Conservation (phyloP, 2,888 invertebrate species). For the Ditula angustiorana region DNA sequence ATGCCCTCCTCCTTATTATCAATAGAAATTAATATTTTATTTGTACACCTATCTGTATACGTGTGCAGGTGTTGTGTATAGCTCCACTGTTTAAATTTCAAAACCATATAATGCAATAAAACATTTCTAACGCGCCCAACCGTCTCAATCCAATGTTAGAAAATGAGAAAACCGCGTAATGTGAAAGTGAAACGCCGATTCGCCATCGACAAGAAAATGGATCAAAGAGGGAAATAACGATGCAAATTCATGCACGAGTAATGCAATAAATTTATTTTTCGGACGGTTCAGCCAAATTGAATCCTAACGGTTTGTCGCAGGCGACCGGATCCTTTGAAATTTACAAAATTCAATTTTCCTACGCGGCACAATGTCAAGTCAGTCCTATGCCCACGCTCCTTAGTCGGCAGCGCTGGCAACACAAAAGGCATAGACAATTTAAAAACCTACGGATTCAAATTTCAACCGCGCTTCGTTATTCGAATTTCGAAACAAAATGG, state of each 20-base stretch:
- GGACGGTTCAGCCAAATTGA: constrained; percentile 73
- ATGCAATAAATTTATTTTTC: constrained; percentile 73
- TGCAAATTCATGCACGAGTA: constrained; percentile 66
- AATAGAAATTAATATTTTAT: too few relatives aligned
- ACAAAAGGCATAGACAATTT: constrained; percentile 30
- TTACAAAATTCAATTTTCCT: constrained; percentile 68
- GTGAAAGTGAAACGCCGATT: constrained; percentile 39
- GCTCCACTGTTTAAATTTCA: neutral
- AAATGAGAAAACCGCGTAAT: constrained; percentile 40
- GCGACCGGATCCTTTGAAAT: constrained; percentile 62
- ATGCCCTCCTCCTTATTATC: too few relatives aligned
- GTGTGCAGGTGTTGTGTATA: too few relatives aligned
- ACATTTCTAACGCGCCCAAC: constrained; percentile 27
- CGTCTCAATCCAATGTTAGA: constrained; percentile 36
- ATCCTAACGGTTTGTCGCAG: constrained; percentile 66
- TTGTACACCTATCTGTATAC: too few relatives aligned
- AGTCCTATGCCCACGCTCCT: neutral
- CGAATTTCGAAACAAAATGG: constrained; percentile 53
- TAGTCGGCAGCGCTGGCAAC: constrained; percentile 8
- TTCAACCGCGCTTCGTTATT: constrained; percentile 29
- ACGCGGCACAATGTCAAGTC: constrained; percentile 15
- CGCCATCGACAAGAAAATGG: constrained; percentile 58
- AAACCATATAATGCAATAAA: neutral
- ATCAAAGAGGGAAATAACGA: constrained; percentile 67
- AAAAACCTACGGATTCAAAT: constrained; percentile 28